phyloP scores from a whole-genome alignment of 2,888 invertebrate species.

The Endomychus coccineus region DNA sequence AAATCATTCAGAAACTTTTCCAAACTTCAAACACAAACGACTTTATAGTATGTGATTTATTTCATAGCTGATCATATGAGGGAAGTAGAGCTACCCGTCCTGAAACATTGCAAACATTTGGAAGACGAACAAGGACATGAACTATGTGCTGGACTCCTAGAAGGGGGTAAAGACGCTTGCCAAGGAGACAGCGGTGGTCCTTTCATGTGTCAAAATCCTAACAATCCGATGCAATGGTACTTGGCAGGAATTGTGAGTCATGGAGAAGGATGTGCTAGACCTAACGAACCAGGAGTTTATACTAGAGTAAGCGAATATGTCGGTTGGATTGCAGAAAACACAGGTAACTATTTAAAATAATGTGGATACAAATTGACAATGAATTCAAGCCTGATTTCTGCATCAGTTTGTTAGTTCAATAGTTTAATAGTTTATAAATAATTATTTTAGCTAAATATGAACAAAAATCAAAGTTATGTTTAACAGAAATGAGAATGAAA shows the following conservation, averaged over 20 bases:
- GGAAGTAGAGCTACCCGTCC: conserved; percentile 71
- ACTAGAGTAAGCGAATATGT: conserved; percentile 67
- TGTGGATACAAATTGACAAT: conserved; percentile 4
- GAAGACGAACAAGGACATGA: conserved; percentile 60
- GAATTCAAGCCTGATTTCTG: conserved; percentile 12
- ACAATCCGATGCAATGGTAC: conserved; percentile 64
- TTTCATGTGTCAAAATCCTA: conserved; percentile 67
- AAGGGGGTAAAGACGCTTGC: conserved; percentile 78
- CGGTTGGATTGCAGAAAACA: conserved; percentile 64
- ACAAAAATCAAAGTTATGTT: no score
- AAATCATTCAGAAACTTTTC: no score
- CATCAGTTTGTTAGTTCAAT: no score
- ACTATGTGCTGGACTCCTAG: conserved; percentile 67
- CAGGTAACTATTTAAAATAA: conserved; percentile 44
- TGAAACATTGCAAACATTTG: conserved; percentile 55
- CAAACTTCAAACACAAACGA: no score
- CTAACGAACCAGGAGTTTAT: conserved; percentile 75
- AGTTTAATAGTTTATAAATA: no score
- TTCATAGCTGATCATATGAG: conserved; percentile 68
- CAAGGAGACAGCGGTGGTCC: conserved; percentile 84
- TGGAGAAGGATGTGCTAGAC: conserved; percentile 77
- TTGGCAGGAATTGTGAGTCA: conserved; percentile 80
- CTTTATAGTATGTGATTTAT: no score
- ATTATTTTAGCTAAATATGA: no score
- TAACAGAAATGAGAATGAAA: no score